Conservation (phyloP, 1,140 invertebrate species). For the Stenopsyche tienmushanensis region DNA sequence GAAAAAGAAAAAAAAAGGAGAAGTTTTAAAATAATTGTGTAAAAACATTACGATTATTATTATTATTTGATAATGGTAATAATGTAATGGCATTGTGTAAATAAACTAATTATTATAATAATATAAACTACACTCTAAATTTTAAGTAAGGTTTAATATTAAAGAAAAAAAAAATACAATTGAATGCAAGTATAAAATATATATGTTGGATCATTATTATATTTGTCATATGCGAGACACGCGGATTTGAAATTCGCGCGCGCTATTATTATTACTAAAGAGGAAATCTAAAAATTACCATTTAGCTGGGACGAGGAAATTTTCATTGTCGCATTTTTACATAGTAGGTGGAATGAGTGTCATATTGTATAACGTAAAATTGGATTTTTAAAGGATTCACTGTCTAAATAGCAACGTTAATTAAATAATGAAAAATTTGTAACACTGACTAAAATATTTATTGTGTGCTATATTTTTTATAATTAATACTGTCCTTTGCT, state of each 20-base stretch:
- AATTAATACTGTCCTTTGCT: too few relatives aligned
- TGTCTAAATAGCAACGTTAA: constrained; percentile 20
- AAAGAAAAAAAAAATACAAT: constrained; percentile 9
- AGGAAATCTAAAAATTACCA: constrained; percentile 10
- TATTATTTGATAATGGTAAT: constrained; percentile 9
- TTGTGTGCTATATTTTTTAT: too few relatives aligned
- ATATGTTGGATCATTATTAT: constrained; percentile 24
- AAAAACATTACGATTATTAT: too few relatives aligned
- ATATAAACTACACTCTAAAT: constrained; percentile 24
- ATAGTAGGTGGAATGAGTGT: constrained; percentile 27
- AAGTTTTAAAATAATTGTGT: too few relatives aligned
- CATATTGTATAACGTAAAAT: constrained; percentile 29
- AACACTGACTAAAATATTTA: constrained; percentile 17
- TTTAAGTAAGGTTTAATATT: constrained; percentile 19
- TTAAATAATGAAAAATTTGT: constrained; percentile 1
- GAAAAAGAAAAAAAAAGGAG: too few relatives aligned
- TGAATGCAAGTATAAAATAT: constrained; percentile 8
- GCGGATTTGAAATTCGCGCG: not conserved
- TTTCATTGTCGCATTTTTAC: constrained; percentile 27
- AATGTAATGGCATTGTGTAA: constrained; percentile 32
- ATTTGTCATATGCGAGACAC: not conserved
- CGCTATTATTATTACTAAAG: constrained; percentile 7
- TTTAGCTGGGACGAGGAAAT: constrained; percentile 19
- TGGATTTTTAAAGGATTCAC: constrained; percentile 21
- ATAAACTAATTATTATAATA: constrained; percentile 37